Evolutionary conservation across 1,140 invertebrate species (phyloP).

Genomic region (Habropoda laboriosa): DNA sequence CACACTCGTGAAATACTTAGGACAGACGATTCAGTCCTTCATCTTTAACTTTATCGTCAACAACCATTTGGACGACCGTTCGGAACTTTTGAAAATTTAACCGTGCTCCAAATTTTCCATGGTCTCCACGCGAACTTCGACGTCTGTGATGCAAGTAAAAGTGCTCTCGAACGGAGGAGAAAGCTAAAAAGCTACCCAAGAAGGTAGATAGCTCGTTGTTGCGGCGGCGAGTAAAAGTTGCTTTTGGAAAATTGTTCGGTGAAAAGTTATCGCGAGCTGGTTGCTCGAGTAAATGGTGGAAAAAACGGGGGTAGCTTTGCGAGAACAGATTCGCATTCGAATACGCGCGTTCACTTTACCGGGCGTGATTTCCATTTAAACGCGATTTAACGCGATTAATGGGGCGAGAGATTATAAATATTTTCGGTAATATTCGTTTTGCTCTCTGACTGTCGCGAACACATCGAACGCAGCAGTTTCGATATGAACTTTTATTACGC

Average conservation of each 20-base stretch:
- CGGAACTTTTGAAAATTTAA: neutral
- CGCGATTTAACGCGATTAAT: constrained; percentile 12
- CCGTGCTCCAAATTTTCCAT: neutral
- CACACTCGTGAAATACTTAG: too few relatives aligned
- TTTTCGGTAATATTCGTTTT: neutral
- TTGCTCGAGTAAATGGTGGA: neutral
- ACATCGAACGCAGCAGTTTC: constrained; percentile 1
- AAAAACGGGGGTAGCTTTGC: neutral
- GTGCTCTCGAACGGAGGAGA: neutral
- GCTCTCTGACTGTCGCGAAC: neutral
- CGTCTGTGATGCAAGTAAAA: neutral
- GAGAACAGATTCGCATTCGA: constrained; percentile 2
- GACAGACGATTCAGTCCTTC: too few relatives aligned
- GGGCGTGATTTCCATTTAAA: neutral
- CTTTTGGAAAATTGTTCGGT: neutral
- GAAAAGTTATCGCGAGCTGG: neutral
- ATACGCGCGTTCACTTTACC: neutral
- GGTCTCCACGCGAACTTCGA: neutral
- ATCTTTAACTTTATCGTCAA: neutral
- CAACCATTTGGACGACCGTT: neutral
- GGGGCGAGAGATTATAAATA: constrained; percentile 7
- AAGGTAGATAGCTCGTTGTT: neutral
- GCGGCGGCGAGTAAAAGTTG: neutral
- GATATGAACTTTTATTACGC: neutral
- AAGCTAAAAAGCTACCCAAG: neutral